Base-by-base conservation (phyloP, 2,888 invertebrate genomes). In the Cistogaster globosa region DNA sequence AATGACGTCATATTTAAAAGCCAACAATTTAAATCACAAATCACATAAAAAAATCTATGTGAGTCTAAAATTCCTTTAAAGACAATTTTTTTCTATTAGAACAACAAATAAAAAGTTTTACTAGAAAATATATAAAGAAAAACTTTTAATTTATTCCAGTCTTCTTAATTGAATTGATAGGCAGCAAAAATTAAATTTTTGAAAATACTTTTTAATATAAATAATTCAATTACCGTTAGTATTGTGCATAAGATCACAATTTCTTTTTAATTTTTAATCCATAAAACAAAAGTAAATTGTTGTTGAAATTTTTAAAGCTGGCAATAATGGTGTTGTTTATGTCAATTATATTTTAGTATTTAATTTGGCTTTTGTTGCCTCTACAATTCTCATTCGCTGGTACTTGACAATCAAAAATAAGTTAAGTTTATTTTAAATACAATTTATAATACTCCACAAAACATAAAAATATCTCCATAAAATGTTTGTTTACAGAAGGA, bases 391-490 rank as follows among this genome's bases (percentile, higher is more conserved):
- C 45, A 48, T 48, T 48, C 1, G 14, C 16, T 48, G 16, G 14
- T 48, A 6, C n/a, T 12, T n/a, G 2, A 58, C 38, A 22, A 58
- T 12, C 16, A 65, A 84, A 51, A n/a, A 12, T 16, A 76, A 72
- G 26, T 85, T 75, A 60, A 42, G 42, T 65, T 65, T 77, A 74
- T 74, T 77, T 84, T 57, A 68, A 58, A 53, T 36, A 85, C 78
- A 78, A 82, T 85, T 85, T 82, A 75, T 67, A 82, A 60, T 74
- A 82, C 63, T 75, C 60, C 53, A 82, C 63, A 69, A 26, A 51
- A 62, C 48, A 67, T 42, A 55, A 60, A 38, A 55, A 62, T 42
- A 45, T 71, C 57, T 60, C 12, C 22, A 72, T 55, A n/a, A 45
- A 42, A 7, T 11, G 0, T 42, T 42, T 38, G 4, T 38, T 9